These are phyloP conservation scores for Drosophila mettleri DNA, from an alignment of 2,888 invertebrate species.

Conservation along the genomic window DNA sequence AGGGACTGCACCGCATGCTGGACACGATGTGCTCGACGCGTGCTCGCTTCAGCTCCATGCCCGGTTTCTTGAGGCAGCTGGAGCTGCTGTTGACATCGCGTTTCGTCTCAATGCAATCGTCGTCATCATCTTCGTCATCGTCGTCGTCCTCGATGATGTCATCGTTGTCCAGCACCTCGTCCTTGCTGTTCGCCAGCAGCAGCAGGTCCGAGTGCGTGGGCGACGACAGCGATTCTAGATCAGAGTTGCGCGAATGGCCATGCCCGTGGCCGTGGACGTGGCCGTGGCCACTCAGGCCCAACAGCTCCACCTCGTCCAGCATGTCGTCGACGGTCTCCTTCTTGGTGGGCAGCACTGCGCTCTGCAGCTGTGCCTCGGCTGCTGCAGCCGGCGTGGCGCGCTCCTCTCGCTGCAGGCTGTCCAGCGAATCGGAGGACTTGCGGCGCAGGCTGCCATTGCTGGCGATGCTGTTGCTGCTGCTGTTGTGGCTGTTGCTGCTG, in stretches of 20 bases:
- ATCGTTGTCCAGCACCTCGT: conserved; percentile 88
- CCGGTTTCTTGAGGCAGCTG: conserved; percentile 86
- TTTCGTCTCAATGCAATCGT: conserved; percentile 83
- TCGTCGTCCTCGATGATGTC: conserved; percentile 85
- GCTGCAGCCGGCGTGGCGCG: conserved; percentile 30
- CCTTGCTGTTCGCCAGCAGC: conserved; percentile 87
- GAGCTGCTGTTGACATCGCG: conserved; percentile 86
- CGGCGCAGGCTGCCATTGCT: conserved; percentile 68
- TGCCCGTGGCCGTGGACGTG: too few relatives aligned
- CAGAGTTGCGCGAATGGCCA: conserved; percentile 81
- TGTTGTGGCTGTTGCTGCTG: conserved; percentile 39
- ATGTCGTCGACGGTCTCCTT: conserved; percentile 83
- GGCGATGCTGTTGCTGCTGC: conserved; percentile 60
- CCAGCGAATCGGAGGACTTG: conserved; percentile 79
- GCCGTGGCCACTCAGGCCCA: conserved; percentile 70
- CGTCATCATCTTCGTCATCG: conserved; percentile 87
- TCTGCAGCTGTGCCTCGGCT: conserved; percentile 25
- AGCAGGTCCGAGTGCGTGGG: conserved; percentile 86
- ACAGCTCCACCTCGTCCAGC: conserved; percentile 83
- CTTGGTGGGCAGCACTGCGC: conserved; percentile 74
- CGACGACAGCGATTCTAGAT: conserved; percentile 87
- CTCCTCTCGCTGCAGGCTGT: conserved; percentile 57
- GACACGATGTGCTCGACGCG: conserved; percentile 98
- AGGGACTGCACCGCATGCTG: conserved; percentile 95
- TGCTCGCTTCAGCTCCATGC: conserved; percentile 94